These are phyloP conservation scores for Buceros bicornis DNA, from an alignment of 2,797 vertebrate genomes.

Conservation along the genomic window DNA sequence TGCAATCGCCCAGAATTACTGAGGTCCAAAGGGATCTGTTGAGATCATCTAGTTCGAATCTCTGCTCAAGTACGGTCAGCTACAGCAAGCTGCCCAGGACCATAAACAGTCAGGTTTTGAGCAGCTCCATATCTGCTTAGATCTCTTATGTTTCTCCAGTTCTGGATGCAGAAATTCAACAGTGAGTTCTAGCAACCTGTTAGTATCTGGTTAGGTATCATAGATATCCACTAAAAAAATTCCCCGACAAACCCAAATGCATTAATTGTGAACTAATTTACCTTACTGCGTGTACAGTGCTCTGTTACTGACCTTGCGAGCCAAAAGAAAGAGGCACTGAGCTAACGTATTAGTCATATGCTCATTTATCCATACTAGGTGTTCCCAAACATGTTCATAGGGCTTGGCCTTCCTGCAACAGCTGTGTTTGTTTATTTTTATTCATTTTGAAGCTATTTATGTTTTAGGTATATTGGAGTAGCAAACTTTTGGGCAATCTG, in stretches of 20 bases:
- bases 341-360: neutral
- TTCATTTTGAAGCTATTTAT: neutral
- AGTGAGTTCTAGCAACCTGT: neutral
- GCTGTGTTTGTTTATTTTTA: neutral
- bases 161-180: neutral
- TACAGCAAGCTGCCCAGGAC: neutral
- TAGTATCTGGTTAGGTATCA: neutral
- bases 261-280: neutral
- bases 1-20: neutral
- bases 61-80: neutral
- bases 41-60: neutral
- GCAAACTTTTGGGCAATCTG: neutral
- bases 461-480: neutral
- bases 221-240: neutral
- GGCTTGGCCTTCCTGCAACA: neutral
- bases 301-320: neutral
- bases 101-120: neutral
- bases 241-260: neutral
- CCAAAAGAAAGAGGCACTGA: neutral
- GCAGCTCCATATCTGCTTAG: neutral
- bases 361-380: neutral
- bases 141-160: neutral
- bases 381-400: neutral
- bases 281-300: neutral
- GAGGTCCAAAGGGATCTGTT: neutral